phyloP scores from a whole-genome alignment of 2,888 invertebrate species.

The Trichacis sp. region DNA sequence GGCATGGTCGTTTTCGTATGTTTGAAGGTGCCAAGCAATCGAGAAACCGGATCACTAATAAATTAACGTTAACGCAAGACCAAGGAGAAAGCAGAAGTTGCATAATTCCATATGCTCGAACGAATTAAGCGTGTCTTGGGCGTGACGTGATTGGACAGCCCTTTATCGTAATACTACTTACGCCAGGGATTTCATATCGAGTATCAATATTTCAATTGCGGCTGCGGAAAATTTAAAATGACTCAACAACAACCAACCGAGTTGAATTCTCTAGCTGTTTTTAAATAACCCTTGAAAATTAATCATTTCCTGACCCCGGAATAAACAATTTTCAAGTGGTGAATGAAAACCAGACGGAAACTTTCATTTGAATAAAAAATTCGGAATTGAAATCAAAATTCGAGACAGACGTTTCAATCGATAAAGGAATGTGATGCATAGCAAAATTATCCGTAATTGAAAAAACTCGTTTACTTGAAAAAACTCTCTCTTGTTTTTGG shows the following conservation, averaged over 20 bases:
- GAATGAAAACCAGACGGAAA: too few species aligned
- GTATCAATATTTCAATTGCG: background rate
- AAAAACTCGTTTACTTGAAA: background rate
- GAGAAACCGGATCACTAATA: slow-evolving; percentile 34
- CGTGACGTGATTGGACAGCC: slow-evolving; percentile 32
- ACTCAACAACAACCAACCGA: background rate
- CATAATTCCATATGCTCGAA: slow-evolving; percentile 58
- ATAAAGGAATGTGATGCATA: too few species aligned
- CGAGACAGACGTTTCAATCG: too few species aligned
- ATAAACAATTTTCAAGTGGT: too few species aligned
- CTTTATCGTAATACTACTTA: slow-evolving; percentile 7
- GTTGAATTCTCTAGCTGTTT: too few species aligned
- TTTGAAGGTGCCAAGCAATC: slow-evolving; percentile 16
- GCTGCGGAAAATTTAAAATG: background rate
- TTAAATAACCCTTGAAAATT: too few species aligned
- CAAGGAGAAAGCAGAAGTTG: slow-evolving; percentile 53
- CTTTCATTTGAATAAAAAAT: too few species aligned
- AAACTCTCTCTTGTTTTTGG: too few species aligned
- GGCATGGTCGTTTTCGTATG: background rate
- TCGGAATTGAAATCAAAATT: too few species aligned
- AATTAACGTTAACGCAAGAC: slow-evolving; percentile 46
- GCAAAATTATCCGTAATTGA: too few species aligned
- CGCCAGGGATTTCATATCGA: slow-evolving; percentile 13
- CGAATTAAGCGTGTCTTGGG: slow-evolving; percentile 52
- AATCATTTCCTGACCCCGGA: slow-evolving; percentile 9